Evolutionary conservation across 2,888 invertebrate genomes (phyloP), one percentile per base, ranked within the genome.

Genomic region (Eupithecia tripunctaria): DNA sequence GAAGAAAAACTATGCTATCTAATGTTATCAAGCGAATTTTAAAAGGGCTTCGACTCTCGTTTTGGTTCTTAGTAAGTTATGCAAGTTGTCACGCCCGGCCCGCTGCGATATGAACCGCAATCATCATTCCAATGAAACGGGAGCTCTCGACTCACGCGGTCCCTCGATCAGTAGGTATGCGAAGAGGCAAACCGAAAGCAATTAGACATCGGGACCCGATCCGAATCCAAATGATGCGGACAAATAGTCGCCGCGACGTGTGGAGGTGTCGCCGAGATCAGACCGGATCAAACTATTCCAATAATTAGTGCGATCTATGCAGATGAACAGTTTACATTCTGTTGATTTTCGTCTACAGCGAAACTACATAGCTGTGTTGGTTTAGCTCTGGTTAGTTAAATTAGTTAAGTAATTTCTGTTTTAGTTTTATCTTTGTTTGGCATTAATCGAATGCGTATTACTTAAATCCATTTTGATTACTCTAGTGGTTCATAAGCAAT

Each of bases 201-300:
- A 91, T 92, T 91, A 92, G 88, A 86, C 88, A 85, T 87, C 86
- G 85, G 85, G 84, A 84, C 85, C 85, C 84, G 85, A 86, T 88
- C 87, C 85, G 89, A 88, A 88, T 89, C 83, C 85, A 86, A 89
- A 89, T 89, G 86, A 73, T 68, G 70, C 67, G 78, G 77, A 70
- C 75, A 74, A 76, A 74, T 75, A 72, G 72, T 68, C 74, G 73
- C 36, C 75, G 67, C 88, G 47, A 51, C 47, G 47, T 51, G 47
- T 21, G 47, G 10, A 84, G 87, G 86, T 88, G 89, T 89, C 89
- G 71, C 69, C 69, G 89, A 82, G 85, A 85, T 71, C 64, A 38
- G 36, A n/a, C 12, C 18, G 29, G 29, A 60, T 29, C 27, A 1
- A 29, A 29, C 18, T 18, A 29, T 60, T 60, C 60, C 29, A 60